Percentiles rank a stretch among this genome's conserved stretches.
Evolutionary conservation across 2,113 vertebrate genomes (phyloP).

Genomic region (Phrynocephalus versicolor): DNA sequence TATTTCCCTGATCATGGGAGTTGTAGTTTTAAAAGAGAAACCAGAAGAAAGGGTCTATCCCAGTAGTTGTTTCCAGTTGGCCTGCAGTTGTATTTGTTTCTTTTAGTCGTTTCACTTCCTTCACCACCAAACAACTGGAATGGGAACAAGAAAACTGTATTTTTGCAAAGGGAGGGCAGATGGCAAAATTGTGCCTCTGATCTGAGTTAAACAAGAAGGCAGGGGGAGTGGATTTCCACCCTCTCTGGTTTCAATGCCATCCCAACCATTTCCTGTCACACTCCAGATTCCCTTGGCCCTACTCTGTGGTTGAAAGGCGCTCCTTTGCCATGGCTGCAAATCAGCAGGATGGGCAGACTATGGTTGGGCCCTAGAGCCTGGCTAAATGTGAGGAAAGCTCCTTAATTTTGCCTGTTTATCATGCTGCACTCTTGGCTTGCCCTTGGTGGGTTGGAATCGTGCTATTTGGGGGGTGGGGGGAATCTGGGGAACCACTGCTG

Average conservation of each 20-base stretch:
- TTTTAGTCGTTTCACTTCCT: too few species aligned
- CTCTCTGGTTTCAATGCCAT: not conserved
- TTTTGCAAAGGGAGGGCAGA: not conserved
- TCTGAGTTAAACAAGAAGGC: not conserved
- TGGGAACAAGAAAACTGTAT: not conserved
- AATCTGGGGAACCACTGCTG: not conserved
- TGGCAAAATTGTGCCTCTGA: not conserved
- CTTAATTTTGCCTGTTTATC: not conserved
- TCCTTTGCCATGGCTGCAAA: not conserved
- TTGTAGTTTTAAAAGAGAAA: too few species aligned
- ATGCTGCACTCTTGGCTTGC: not conserved
- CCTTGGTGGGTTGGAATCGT: not conserved
- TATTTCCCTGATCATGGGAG: too few species aligned
- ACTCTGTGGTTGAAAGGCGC: not conserved
- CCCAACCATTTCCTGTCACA: not conserved
- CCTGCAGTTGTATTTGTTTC: too few species aligned
- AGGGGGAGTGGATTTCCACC: not conserved
- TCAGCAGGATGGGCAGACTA: not conserved
- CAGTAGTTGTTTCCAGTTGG: too few species aligned
- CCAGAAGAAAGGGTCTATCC: too few species aligned
- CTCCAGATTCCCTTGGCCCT: not conserved
- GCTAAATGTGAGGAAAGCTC: not conserved
- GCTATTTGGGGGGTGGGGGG: not conserved
- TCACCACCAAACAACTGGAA: too few species aligned
- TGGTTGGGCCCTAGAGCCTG: not conserved